These are phyloP conservation scores for Aulostomus chinensis DNA, from an alignment of 2,797 vertebrate genomes.

Conservation along the genomic window DNA sequence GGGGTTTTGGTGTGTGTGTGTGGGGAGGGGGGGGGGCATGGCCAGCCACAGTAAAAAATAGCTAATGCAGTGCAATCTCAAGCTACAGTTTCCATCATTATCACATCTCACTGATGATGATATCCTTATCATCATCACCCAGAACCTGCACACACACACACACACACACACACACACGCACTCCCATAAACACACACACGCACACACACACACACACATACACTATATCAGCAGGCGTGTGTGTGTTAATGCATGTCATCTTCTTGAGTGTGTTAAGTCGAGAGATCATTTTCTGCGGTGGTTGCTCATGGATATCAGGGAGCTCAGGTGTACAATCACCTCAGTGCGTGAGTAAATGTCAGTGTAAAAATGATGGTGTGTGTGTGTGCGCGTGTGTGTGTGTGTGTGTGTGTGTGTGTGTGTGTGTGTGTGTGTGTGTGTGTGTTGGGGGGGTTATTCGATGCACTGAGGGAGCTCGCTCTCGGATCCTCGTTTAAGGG, in stretches of 20 bases:
- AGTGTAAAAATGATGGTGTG: slow-evolving; percentile 16
- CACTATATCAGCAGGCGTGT: background rate
- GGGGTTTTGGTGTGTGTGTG: too few species aligned
- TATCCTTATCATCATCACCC: slow-evolving; percentile 51
- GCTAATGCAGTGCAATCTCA: slow-evolving; percentile 37
- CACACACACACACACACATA: slow-evolving; percentile 12
- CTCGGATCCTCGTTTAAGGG: slow-evolving; percentile 60
- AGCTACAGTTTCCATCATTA: slow-evolving; percentile 40
- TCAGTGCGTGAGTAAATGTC: slow-evolving; percentile 33
- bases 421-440: slow-evolving; percentile 13
- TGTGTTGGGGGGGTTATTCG: background rate
- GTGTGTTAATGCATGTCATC: slow-evolving; percentile 23
- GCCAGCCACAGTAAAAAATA: slow-evolving; percentile 27
- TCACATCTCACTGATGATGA: slow-evolving; percentile 41
- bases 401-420: slow-evolving; percentile 16
- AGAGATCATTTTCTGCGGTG: slow-evolving; percentile 29
- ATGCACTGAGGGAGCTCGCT: slow-evolving; percentile 32
- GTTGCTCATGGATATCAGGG: slow-evolving; percentile 9
- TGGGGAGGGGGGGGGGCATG: too few species aligned
- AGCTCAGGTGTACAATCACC: slow-evolving; percentile 1
- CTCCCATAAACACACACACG: background rate
- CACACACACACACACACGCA: too few species aligned
- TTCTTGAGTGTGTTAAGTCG: slow-evolving; percentile 28
- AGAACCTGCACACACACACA: too few species aligned
- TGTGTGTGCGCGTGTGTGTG: slow-evolving; percentile 11